A percentile compares a stretch with the other conserved stretches of the same genome.
These are phyloP conservation scores for Platypus cylindrus DNA, from an alignment of 2,888 invertebrate species.

Conservation along the genomic window DNA sequence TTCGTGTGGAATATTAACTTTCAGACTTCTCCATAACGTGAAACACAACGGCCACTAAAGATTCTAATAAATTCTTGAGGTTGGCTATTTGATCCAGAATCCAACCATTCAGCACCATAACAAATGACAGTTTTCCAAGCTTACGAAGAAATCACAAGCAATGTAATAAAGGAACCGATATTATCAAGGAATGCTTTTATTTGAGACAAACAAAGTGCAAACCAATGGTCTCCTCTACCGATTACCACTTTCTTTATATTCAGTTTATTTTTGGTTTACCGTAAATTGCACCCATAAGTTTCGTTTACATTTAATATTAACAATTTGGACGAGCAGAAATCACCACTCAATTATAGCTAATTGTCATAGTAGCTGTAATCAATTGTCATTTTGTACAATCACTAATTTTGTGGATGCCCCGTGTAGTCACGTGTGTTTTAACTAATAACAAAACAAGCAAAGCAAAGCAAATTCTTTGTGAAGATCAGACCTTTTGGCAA, in stretches of 20 bases:
- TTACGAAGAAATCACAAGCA: constrained; percentile 15
- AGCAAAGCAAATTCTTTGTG: too few relatives aligned
- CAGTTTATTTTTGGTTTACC: constrained; percentile 6
- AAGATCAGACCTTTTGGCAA: too few relatives aligned
- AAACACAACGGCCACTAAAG: constrained; percentile 2
- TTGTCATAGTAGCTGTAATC: too few relatives aligned
- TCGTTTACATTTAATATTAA: too few relatives aligned
- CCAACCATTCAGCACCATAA: constrained; percentile 20
- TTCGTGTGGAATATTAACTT: too few relatives aligned
- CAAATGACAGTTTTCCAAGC: constrained; percentile 21
- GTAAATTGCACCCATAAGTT: constrained; percentile 4
- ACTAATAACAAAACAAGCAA: too few relatives aligned
- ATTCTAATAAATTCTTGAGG: constrained; percentile 18
- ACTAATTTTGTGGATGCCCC: too few relatives aligned
- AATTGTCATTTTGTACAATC: too few relatives aligned
- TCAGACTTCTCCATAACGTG: too few relatives aligned
- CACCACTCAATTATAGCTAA: too few relatives aligned
- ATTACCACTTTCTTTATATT: constrained; percentile 3
- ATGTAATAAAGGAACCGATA: constrained; percentile 22
- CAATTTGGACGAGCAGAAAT: too few relatives aligned
- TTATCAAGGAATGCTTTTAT: constrained; percentile 22
- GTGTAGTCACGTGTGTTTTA: too few relatives aligned
- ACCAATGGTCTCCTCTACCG: constrained; percentile 18
- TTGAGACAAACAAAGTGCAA: constrained; percentile 24
- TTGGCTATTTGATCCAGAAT: constrained; percentile 17